phyloP scores from a whole-genome alignment of 2,888 invertebrate species.

The Lasioglossum oenotherae region DNA sequence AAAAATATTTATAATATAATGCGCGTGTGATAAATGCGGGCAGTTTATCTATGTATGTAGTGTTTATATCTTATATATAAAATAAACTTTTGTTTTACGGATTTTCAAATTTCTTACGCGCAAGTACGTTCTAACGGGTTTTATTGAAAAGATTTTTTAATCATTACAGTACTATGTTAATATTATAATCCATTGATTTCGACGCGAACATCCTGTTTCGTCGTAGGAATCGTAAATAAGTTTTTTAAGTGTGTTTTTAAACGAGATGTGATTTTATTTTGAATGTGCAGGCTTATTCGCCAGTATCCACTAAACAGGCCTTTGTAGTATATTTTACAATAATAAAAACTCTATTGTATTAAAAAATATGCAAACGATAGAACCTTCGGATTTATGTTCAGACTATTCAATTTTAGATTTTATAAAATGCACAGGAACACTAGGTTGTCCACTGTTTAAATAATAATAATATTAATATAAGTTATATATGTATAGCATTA shows the following conservation, averaged over 20 bases:
- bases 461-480: conserved; percentile 52
- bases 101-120: conserved; percentile 40
- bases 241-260: conserved; percentile 20
- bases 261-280: conserved; percentile 35
- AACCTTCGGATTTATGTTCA: conserved; percentile 72
- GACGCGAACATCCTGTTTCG: background rate
- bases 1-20: conserved; percentile 67
- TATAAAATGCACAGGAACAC: conserved; percentile 73
- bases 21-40: conserved; percentile 61
- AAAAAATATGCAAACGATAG: conserved; percentile 47
- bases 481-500: conserved; percentile 63
- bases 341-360: conserved; percentile 58
- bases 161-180: background rate
- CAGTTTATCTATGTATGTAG: conserved; percentile 53
- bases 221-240: background rate
- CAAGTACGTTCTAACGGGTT: conserved; percentile 30
- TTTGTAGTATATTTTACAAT: conserved; percentile 68
- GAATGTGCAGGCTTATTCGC: conserved; percentile 72
- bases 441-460: conserved; percentile 69
- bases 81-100: conserved; percentile 46
- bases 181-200: background rate
- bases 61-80: conserved; percentile 49
- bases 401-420: conserved; percentile 75
- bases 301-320: conserved; percentile 75
- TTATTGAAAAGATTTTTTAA: conserved; percentile 23